Conservation (phyloP, 1,140 invertebrate genomes). For the Oedothorax gibbosus region DNA sequence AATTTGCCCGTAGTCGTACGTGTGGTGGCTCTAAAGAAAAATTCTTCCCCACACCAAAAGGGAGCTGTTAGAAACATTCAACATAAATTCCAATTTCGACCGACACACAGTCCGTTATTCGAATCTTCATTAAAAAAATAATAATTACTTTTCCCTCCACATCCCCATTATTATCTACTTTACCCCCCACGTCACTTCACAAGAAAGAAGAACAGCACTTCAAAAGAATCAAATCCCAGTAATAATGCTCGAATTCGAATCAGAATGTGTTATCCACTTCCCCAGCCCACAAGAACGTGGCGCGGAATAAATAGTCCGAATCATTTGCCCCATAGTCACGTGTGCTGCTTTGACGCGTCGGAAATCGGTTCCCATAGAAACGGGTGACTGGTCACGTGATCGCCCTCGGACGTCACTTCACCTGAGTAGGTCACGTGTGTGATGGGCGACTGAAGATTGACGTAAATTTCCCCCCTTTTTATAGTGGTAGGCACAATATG, state of each 20-base stretch:
- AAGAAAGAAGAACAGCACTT: too few relatives aligned
- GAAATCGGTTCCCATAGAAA: slow-evolving; percentile 31
- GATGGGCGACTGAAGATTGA: slow-evolving; percentile 8
- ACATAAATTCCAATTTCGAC: too few relatives aligned
- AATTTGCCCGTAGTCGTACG: too few relatives aligned
- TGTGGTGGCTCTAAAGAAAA: too few relatives aligned
- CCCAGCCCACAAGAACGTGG: slow-evolving; percentile 23
- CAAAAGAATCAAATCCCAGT: slow-evolving; percentile 3
- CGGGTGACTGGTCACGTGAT: slow-evolving; percentile 17
- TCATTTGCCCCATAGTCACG: slow-evolving; percentile 6
- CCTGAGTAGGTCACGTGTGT: slow-evolving; percentile 26
- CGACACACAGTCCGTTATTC: too few relatives aligned
- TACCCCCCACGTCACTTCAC: too few relatives aligned
- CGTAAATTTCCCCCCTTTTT: background rate
- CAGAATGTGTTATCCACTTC: too few relatives aligned
- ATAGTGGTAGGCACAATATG: background rate
- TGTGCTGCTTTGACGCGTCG: background rate
- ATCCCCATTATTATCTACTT: too few relatives aligned
- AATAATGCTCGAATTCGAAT: slow-evolving; percentile 30
- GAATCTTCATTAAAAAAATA: too few relatives aligned
- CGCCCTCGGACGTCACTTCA: slow-evolving; percentile 18
- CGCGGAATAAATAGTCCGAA: slow-evolving; percentile 29
- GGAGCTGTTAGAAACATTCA: too few relatives aligned
- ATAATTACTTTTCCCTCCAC: too few relatives aligned
- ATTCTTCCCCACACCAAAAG: too few relatives aligned